Conservation (phyloP, 2,113 vertebrate genomes). For the Synchiropus splendidus region DNA sequence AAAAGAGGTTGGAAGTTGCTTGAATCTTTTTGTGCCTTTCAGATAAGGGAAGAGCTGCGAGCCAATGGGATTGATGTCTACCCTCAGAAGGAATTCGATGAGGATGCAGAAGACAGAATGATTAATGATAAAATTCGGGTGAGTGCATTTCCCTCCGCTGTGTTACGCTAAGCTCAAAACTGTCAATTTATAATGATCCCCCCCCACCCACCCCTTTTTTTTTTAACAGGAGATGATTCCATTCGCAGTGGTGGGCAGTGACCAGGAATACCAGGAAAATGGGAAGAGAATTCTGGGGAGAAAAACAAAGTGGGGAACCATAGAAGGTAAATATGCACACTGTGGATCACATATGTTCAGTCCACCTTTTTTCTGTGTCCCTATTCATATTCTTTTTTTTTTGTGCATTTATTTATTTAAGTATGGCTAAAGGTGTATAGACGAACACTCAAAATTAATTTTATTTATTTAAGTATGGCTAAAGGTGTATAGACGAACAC, state of each 20-base stretch:
- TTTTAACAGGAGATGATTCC: slow-evolving; percentile 88
- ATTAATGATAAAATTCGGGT: slow-evolving; percentile 96
- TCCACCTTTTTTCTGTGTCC: too few relatives aligned
- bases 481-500: too few relatives aligned
- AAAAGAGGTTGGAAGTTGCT: too few relatives aligned
- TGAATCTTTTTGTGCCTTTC: slow-evolving; percentile 8
- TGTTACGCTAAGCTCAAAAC: background rate
- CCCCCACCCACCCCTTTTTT: too few relatives aligned
- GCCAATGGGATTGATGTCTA: slow-evolving; percentile 91
- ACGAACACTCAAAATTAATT: too few relatives aligned
- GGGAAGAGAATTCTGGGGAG: slow-evolving; percentile 90
- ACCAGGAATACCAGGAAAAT: slow-evolving; percentile 96
- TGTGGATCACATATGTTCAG: too few relatives aligned
- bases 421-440: too few relatives aligned
- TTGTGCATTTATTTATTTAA: too few relatives aligned
- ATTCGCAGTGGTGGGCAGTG: slow-evolving; percentile 94
- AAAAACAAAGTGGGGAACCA: slow-evolving; percentile 97
- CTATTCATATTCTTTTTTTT: too few relatives aligned
- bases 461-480: too few relatives aligned
- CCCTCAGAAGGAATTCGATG: slow-evolving; percentile 95
- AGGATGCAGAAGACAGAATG: slow-evolving; percentile 85
- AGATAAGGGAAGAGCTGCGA: slow-evolving; percentile 89
- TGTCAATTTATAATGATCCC: background rate
- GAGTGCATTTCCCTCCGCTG: slow-evolving; percentile 43
- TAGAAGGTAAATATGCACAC: slow-evolving; percentile 74